Evolutionary conservation across 2,113 vertebrate species (phyloP).

Genomic region (Oceanites oceanicus): DNA sequence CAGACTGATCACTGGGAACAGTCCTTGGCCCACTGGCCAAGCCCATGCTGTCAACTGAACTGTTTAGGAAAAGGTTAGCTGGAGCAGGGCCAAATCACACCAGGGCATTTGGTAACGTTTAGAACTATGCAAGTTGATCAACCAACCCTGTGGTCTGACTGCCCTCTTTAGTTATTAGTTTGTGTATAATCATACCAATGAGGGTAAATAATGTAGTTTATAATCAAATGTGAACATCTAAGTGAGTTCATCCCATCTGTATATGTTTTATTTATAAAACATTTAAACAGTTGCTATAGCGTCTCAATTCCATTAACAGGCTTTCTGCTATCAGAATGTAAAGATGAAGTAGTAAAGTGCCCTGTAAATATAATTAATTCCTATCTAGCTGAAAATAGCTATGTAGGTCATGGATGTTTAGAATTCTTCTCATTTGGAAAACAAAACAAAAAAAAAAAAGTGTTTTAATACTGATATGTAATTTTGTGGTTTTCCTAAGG

Average conservation of each 20-base stretch:
- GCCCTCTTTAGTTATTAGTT: neutral
- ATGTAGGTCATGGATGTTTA: neutral
- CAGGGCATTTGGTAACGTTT: neutral
- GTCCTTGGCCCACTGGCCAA: neutral
- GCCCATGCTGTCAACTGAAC: neutral
- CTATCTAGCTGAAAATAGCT: neutral
- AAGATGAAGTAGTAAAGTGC: neutral
- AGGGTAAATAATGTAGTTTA: neutral
- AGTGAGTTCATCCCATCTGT: neutral
- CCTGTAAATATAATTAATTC: neutral
- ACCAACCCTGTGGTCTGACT: neutral
- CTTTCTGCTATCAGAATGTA: neutral
- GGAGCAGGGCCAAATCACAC: neutral
- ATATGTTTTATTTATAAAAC: neutral
- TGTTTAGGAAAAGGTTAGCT: neutral
- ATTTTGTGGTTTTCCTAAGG: neutral
- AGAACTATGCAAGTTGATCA: neutral
- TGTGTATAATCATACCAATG: neutral
- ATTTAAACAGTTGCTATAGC: neutral
- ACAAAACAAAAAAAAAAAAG: neutral
- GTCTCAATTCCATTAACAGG: neutral
- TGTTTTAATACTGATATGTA: neutral
- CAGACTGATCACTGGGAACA: neutral
- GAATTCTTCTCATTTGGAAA: neutral
- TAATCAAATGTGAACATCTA: neutral